Evolutionary conservation across 1,140 invertebrate genomes (phyloP), one percentile per base, ranked within the genome.

Genomic region (Heterodera carotae): DNA sequence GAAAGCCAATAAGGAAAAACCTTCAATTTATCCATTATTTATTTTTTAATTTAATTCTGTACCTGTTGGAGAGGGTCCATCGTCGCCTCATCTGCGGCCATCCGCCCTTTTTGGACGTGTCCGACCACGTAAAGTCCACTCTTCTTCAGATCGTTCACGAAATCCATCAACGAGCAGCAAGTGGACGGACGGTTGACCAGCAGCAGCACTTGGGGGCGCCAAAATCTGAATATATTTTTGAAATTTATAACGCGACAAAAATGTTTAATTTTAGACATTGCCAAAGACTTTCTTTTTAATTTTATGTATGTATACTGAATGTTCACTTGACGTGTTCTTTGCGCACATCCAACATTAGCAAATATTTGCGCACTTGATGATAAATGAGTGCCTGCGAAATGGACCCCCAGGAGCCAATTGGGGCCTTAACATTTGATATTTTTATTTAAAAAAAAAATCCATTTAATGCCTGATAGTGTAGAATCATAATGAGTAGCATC

Each of bases 371-470:
- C 0, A 97, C 94, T 91, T 99, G 97, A 88, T 99, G 97, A 88
- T 99, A 99, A 86, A 99, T 98, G 6, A 99, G 90, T 18, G 97
- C 97, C 90, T 99, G 97, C 67, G 94, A 96, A 82, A 99, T 97
- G 66, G 94, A 97, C 18, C 97, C 97, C 96, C 97, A 99, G 69
- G 92, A 91, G 53, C 90, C 88, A 31, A 93, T 93, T 0, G 96
- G 94, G 0, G 95, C 95, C 85, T 96, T 64, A 29, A 81, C 67
- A 60, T 43, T 34, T 43, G 39, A 43, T n/a, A n/a, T 6, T 8
- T 8, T 43, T 43, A 43, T n/a, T n/a, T 43, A 43, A 43, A 10
- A 34, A 66, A 25, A 48, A n/a, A n/a, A n/a, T n/a, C n/a, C n/a
- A 43, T 60, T 22, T 8, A 48, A 0, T 1, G 81, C 83, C 71